Base-by-base conservation (phyloP, 1,140 invertebrate genomes). In the Apis dorsata region DNA sequence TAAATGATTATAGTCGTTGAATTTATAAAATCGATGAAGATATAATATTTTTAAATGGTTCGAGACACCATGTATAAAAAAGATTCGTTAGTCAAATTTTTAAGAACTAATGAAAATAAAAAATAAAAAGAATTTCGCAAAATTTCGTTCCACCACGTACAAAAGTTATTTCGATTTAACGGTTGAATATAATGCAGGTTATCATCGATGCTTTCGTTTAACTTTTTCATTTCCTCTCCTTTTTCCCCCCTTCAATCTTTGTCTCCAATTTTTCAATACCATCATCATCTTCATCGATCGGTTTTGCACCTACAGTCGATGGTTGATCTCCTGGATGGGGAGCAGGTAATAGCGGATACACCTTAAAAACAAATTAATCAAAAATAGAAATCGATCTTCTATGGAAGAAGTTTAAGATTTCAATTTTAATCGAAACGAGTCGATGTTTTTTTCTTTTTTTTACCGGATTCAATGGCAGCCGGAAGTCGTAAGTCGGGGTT, bases 211-310 rank as follows among this genome's bases (percentile, higher is more conserved):
- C 85, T 71, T 5, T 53, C 73, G 0, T 80, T 62, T 7, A 74
- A 51, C 21, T 87, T 82, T 24, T 78, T 81, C 17, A 5, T 78
- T 28, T 81, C 85, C 15, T 63, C 79, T 13, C 85, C 15, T 63
- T 81, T 13, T 84, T 79, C 12, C 89, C 79, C 7, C 88, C 79
- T 9, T 90, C 87, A 2, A 89, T 19, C 87, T 91, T 91, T 24
- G 87, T 79, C 51, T 92, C 92, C 55, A 92, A 79, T 24, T 90
- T 92, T 49, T 92, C 92, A 51, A 91, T 85, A 0, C 84, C 82
- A 59, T 89, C 90, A 17, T 55, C 59, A n/a, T 76, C 69, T 49
- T 81, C 17, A 19, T 34, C 51, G 78, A 70, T 72, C 24, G 89
- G 79, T 60, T 69, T 69, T 15, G 71, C 65, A 12, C 83, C 68